Evolutionary conservation across 2,113 vertebrate genomes (phyloP), one percentile per base, ranked within the genome.

Genomic region (Asarcornis scutulata): DNA sequence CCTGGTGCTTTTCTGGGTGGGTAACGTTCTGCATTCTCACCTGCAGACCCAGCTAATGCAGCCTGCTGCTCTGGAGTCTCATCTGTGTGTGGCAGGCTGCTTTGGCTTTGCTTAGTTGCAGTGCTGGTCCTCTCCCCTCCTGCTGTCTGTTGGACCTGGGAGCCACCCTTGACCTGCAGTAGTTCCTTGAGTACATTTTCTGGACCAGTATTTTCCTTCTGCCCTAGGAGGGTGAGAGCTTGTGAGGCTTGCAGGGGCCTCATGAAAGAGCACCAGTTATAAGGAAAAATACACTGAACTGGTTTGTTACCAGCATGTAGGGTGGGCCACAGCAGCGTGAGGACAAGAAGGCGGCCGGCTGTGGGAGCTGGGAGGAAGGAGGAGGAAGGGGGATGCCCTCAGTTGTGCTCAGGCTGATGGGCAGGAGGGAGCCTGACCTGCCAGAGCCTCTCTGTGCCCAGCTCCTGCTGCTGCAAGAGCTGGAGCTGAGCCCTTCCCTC

Each of bases 211-310:
- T 67, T 3, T 9, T 66, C 17, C 40, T 69, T 87, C 52, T 86
- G 31, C 63, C 25, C 21, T 8, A 2, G 26, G 4, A 2, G 0
- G 66, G 40, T 21, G 25, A 52, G 32, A 21, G 17, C 20, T 0
- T 6, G 26, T 29, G 59, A 76, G 25, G 11, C 15, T 84, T 1
- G 0, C n/a, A 52, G 63, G 63, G 17, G 17, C 16, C 13, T 40
- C 8, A 1, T 2, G 18, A 23, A 17, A 6, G 27, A 74, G 32
- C 31, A 77, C 40, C 26, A 3, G 5, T 18, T 63, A 3, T 79
- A 34, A 55, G 42, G n/a, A 22, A 23, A 68, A 4, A 53, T 10
- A 29, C 31, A 53, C 17, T 6, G 3, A 32, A 44, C 3, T 9
- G 13, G 42, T 7, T n/a, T 25, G 7, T 48, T n/a, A 25, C 13